A percentile compares a stretch with the other conserved stretches of the same genome.
Evolutionary conservation across 2,888 invertebrate species (phyloP).

Genomic region (Mesoligia furuncula): DNA sequence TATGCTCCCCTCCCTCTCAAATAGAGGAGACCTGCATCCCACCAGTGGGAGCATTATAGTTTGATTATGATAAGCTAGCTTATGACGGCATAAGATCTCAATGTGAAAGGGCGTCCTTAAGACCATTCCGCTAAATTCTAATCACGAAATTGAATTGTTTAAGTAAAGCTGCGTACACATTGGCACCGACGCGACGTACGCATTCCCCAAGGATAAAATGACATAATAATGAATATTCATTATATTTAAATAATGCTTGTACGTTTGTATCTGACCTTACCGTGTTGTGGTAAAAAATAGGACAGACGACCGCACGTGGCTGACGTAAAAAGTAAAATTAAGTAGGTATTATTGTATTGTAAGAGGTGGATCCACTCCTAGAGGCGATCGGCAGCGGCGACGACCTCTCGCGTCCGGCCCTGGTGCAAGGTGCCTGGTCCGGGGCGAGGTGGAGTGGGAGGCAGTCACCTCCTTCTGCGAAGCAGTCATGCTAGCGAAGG

Average conservation of each 20-base stretch:
- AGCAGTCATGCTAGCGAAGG: too few species aligned
- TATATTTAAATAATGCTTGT: slow-evolving; percentile 16
- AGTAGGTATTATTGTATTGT: too few species aligned
- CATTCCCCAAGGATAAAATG: slow-evolving; percentile 29
- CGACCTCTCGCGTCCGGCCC: too few species aligned
- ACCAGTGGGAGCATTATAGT: too few species aligned
- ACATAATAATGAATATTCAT: slow-evolving; percentile 39
- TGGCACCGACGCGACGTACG: too few species aligned
- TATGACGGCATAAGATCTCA: slow-evolving; percentile 30
- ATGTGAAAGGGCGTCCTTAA: slow-evolving; percentile 42
- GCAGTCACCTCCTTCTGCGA: too few species aligned
- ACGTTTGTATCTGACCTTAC: slow-evolving; percentile 22
- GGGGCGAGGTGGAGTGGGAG: too few species aligned
- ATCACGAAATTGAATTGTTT: slow-evolving; percentile 34
- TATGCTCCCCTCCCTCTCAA: too few species aligned
- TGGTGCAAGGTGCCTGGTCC: too few species aligned
- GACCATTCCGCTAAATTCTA: slow-evolving; percentile 20
- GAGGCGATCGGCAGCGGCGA: too few species aligned
- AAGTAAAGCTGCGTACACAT: not conserved
- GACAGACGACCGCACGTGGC: not conserved
- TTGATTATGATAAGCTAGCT: not conserved
- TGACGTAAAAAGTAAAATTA: not conserved
- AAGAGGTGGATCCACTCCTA: too few species aligned
- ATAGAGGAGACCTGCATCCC: too few species aligned
- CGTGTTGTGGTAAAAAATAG: slow-evolving; percentile 11